Conservation (phyloP, 2,797 vertebrate genomes). For the Threskiornis aethiopicus region DNA sequence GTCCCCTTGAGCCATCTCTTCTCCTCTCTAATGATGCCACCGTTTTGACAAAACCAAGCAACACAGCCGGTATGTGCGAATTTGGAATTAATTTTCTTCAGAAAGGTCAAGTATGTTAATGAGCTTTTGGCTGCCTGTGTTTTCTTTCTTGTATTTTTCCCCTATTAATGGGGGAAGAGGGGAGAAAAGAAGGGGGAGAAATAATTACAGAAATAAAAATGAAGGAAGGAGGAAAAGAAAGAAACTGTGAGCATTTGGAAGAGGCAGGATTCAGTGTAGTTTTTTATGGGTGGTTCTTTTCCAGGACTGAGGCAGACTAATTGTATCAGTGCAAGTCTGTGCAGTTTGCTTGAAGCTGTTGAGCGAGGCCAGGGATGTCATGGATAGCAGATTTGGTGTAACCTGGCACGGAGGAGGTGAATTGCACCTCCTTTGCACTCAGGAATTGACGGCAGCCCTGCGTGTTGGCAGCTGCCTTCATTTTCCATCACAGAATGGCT, state of each 20-base stretch:
- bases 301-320: neutral
- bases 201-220: neutral
- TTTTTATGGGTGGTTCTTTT: neutral
- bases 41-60: conserved; percentile 78
- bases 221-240: neutral
- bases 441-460: neutral
- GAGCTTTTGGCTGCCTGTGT: conserved; percentile 61
- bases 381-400: conserved; percentile 24
- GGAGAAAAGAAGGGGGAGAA: neutral
- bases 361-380: conserved; percentile 28
- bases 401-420: conserved; percentile 45
- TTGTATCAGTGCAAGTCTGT: conserved; percentile 17
- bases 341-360: conserved; percentile 44
- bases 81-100: conserved; percentile 80
- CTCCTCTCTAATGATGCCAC: conserved; percentile 78
- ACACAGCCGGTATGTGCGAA: conserved; percentile 76
- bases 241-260: neutral
- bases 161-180: neutral
- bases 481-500: neutral
- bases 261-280: neutral
- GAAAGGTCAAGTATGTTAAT: conserved; percentile 77
- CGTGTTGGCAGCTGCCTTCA: neutral
- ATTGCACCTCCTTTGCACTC: conserved; percentile 31
- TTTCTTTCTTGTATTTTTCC: neutral
- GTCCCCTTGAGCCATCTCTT: conserved; percentile 77